phyloP scores from a whole-genome alignment of 2,888 invertebrate genomes.

The Monoplex corrugatus region DNA sequence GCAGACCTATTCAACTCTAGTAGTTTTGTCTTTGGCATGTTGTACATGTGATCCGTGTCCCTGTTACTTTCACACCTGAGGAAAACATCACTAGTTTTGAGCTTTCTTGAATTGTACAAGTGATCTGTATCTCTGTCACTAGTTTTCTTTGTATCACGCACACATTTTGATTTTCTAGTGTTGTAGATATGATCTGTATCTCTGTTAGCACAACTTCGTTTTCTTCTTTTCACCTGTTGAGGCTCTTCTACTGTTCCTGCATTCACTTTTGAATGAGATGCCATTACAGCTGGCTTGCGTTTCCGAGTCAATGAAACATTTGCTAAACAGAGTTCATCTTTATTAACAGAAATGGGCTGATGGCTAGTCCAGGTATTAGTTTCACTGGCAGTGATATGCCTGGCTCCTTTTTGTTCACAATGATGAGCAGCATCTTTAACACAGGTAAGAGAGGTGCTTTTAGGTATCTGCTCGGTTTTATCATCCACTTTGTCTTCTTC shows the following conservation, averaged over 20 bases:
- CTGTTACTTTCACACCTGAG: neutral
- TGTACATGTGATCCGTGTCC: constrained; percentile 35
- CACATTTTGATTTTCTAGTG: neutral
- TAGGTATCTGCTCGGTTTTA: neutral
- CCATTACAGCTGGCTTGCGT: neutral
- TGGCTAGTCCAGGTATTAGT: too few relatives aligned
- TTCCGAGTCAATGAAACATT: neutral
- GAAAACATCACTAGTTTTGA: neutral
- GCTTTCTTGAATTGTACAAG: neutral
- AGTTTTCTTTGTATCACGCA: neutral
- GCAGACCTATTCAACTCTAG: neutral
- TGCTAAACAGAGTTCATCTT: too few relatives aligned
- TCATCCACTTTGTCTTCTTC: neutral
- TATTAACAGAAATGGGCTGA: too few relatives aligned
- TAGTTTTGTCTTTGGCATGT: constrained; percentile 8
- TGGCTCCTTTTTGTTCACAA: too few relatives aligned
- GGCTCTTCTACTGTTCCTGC: too few relatives aligned
- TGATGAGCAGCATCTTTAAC: neutral
- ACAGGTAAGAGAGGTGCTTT: too few relatives aligned
- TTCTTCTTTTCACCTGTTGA: neutral
- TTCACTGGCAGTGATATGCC: too few relatives aligned
- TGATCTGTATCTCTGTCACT: constrained; percentile 19
- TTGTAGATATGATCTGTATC: constrained; percentile 29
- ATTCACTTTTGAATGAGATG: neutral
- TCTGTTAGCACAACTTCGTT: neutral